Evolutionary conservation across 2,113 vertebrate genomes (phyloP).

Genomic region (Tonatia bakeri): DNA sequence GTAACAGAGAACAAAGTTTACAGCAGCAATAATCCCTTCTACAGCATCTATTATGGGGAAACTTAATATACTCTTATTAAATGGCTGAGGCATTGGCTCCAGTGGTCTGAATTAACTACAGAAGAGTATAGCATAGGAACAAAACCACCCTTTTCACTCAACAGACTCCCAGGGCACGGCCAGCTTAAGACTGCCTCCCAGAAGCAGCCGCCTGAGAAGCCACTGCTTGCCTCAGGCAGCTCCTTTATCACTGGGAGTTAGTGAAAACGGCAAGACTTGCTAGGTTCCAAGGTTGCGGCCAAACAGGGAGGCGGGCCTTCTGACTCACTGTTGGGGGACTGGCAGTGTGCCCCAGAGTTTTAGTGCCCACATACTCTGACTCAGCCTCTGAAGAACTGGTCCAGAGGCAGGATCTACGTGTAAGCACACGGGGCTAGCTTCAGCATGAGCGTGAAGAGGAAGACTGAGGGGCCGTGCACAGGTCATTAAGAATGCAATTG

Average conservation of each 20-base stretch:
- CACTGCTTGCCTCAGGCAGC: neutral
- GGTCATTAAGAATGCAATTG: neutral
- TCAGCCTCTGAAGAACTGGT: neutral
- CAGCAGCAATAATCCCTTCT: slow-evolving; percentile 52
- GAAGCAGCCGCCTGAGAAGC: neutral
- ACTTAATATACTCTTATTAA: slow-evolving; percentile 63
- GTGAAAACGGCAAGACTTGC: neutral
- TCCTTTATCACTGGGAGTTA: neutral
- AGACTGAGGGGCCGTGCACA: neutral
- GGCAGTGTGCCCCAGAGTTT: neutral
- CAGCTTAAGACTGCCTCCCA: neutral
- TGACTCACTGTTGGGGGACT: neutral
- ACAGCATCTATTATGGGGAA: slow-evolving; percentile 50
- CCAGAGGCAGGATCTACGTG: neutral
- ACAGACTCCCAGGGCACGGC: neutral
- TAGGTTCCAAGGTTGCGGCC: neutral
- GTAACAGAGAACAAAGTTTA: slow-evolving; percentile 64
- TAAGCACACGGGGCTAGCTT: neutral
- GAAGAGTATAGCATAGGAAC: neutral
- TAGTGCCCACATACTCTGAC: neutral
- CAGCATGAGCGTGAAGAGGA: neutral
- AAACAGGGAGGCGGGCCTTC: neutral
- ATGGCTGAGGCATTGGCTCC: slow-evolving; percentile 22
- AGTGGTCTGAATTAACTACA: slow-evolving; percentile 51
- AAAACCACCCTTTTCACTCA: neutral